Base-by-base conservation (phyloP, 2,113 vertebrate genomes). In the Malurus melanocephalus region DNA sequence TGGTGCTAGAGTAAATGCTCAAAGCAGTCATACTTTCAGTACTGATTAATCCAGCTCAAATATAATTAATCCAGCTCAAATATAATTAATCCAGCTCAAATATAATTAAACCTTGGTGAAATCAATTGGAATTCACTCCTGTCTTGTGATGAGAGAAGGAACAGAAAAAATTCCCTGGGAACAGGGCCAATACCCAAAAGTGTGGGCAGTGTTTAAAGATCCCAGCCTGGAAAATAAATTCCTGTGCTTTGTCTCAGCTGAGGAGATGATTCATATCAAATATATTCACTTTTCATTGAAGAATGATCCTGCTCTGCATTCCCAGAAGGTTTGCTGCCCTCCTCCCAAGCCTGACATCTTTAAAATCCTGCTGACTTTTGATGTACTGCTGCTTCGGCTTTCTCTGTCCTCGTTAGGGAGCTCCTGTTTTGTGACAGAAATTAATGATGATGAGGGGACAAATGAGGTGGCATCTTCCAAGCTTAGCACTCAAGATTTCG, bases 211-310 rank as follows among this genome's bases (percentile, higher is more conserved):
- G 75, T 30, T 62, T 80, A 59, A 85, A 90, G 56, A 73, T n/a
- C 82, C 17, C 67, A 80, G 77, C 32, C 74, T 92, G 83, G 38
- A 53, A 89, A 89, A 79, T 17, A 79, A 91, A 90, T 56, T 79
- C 24, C 51, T 74, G 35, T 65, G 66, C 9, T 93, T 73, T 87
- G 53, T 77, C 56, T 60, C 55, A 72, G 40, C 33, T 7, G 42
- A 77, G 76, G 69, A 30, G 51, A 57, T 82, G 57, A 65, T 80
- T 92, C 19, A 22, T 15, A 20, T 57, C 27, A 80, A 87, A 89
- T 84, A 77, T 22, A 82, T 73, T 55, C 27, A 40, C 45, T 87
- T 81, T 85, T 71, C 15, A 13, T 65, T 69, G 33, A 73, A 80
- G 59, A 85, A 89, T 80, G 69, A n/a, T 61, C 56, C 67, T 64